Evolutionary conservation across 2,888 invertebrate genomes (phyloP).

Genomic region (Andrena bucephala): DNA sequence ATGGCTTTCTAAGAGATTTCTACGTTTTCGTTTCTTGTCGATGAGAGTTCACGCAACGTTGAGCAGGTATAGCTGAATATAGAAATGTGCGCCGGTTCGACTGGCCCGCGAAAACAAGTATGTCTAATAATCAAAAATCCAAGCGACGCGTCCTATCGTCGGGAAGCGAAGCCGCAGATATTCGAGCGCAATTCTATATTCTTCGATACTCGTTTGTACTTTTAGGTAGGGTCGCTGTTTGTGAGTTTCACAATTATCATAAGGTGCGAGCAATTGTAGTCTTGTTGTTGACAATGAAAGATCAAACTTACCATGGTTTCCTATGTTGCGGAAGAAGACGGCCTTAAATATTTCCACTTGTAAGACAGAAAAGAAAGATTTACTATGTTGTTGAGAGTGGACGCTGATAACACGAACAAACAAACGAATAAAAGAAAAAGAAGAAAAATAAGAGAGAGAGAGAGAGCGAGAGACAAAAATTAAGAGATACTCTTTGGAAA

Average conservation of each 20-base stretch:
- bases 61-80: slow-evolving; percentile 51
- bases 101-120: slow-evolving; percentile 7
- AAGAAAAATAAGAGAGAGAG: slow-evolving; percentile 13
- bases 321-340: slow-evolving; percentile 78
- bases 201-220: slow-evolving; percentile 47
- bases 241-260: slow-evolving; percentile 75
- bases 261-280: slow-evolving; percentile 60
- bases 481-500: slow-evolving; percentile 42
- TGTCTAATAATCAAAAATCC: slow-evolving; percentile 43
- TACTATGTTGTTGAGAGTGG: slow-evolving; percentile 73
- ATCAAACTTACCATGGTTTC: slow-evolving; percentile 79
- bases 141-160: slow-evolving; percentile 16
- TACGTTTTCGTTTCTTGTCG: slow-evolving; percentile 55
- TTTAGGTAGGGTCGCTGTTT: slow-evolving; percentile 67
- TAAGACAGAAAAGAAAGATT: slow-evolving; percentile 69
- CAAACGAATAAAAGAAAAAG: slow-evolving; percentile 50
- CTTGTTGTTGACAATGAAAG: slow-evolving; percentile 63
- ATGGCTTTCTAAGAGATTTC: slow-evolving; percentile 78
- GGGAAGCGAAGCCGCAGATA: slow-evolving; percentile 5
- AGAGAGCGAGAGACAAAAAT: slow-evolving; percentile 44
- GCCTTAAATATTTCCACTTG: slow-evolving; percentile 79
- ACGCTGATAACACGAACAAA: slow-evolving; percentile 64
- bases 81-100: slow-evolving; percentile 34
- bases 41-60: slow-evolving; percentile 39
- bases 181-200: slow-evolving; percentile 50